Base-by-base conservation (phyloP, 2,797 vertebrate species). In the Acipenser transmontanus region DNA sequence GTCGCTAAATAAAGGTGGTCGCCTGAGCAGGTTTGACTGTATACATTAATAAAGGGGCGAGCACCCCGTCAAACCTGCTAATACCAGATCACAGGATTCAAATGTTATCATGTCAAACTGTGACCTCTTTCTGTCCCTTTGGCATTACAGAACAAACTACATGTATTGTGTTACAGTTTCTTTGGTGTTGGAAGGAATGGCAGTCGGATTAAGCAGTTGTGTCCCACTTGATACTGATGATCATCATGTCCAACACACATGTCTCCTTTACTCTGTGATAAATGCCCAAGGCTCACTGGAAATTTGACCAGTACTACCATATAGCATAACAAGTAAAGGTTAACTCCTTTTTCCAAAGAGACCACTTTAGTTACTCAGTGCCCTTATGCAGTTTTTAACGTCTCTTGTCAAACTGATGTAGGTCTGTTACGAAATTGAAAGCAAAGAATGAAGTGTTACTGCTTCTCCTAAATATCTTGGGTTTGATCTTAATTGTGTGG, bases 201-300 rank as follows among this genome's bases (percentile, higher is more conserved):
- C 17, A 12, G 65, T 63, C 51, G 76, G 77, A 75, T 79, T 81
- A 78, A 73, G 78, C 76, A 71, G 71, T 73, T 75, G 69, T 73
- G 71, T 66, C 68, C 50, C 73, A 74, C 74, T 72, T 77, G 74
- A 77, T 73, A 66, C 62, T 10, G 69, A 56, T 71, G 66, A 74
- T 77, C 77, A 75, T 78, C 64, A 61, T 70, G 70, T 17, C 17
- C 72, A 66, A 59, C 9, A 57, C 47, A 63, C 62, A 73, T 59
- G 69, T 71, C 67, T 74, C 70, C 66, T 72, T 74, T 67, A 61
- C 60, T 54, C 59, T 61, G 64, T 73, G 73, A 74, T 68, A 75
- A 72, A 78, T 72, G 62, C 69, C 65, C 66, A 62, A 50, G 60
- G 70, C 59, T 65, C 6, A 50, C 52, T 52, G 64, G 73, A 74